Percentiles rank a stretch among this genome's conserved stretches.
These are phyloP conservation scores for Megaleporinus macrocephalus DNA, from an alignment of 2,113 vertebrate species.

Conservation along the genomic window DNA sequence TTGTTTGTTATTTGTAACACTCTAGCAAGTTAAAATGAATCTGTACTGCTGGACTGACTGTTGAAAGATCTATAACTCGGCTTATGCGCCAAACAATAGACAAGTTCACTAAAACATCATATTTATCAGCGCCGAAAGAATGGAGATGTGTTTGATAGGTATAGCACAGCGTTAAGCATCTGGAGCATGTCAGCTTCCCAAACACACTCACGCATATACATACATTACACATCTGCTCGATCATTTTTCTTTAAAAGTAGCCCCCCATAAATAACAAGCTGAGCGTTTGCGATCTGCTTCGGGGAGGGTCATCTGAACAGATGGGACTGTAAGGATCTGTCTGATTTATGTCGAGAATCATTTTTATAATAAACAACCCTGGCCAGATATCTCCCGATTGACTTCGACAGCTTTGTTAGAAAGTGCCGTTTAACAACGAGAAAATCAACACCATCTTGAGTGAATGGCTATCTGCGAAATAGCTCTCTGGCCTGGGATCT, in stretches of 20 bases:
- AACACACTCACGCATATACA: background rate
- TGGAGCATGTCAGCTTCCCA: constrained; percentile 27
- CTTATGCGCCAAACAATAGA: background rate
- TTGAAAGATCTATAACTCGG: background rate
- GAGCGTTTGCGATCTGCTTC: constrained; percentile 7
- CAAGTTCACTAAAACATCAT: background rate
- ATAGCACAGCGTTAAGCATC: constrained; percentile 39
- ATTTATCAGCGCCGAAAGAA: constrained; percentile 4
- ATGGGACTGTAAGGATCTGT: constrained; percentile 9
- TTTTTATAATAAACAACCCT: constrained; percentile 34
- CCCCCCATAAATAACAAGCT: background rate
- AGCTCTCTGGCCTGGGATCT: constrained; percentile 7
- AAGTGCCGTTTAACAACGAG: constrained; percentile 2
- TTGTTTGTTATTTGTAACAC: too few species aligned
- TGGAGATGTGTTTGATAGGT: background rate
- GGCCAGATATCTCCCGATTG: background rate
- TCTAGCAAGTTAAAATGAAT: background rate
- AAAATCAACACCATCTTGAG: constrained; percentile 9
- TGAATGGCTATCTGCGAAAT: background rate
- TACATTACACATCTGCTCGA: background rate
- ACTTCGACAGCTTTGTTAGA: background rate
- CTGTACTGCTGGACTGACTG: background rate
- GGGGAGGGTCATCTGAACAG: constrained; percentile 23
- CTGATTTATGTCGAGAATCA: constrained; percentile 24
- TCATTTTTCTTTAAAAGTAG: constrained; percentile 10